These are phyloP conservation scores for Andrena minutula DNA, from an alignment of 2,888 invertebrate species.

Conservation along the genomic window DNA sequence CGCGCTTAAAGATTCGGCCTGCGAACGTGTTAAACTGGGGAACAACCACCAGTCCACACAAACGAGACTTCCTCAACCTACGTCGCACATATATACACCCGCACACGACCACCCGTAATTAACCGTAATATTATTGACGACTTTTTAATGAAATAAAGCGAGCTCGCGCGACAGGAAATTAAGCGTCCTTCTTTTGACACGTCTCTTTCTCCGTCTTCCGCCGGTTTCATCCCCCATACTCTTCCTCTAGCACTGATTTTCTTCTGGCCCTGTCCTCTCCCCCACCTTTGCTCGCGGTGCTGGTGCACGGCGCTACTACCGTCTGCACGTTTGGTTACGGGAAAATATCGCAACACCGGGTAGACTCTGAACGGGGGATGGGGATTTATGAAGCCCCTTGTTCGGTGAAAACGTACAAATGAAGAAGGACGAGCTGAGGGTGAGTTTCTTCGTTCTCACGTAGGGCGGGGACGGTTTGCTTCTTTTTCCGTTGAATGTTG, in stretches of 20 bases:
- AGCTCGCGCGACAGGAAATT: constrained; percentile 75
- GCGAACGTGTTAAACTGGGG: background rate
- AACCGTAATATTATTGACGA: constrained; percentile 74
- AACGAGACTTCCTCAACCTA: background rate
- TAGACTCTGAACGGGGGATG: constrained; percentile 29
- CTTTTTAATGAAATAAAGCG: constrained; percentile 77
- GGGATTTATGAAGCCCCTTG: constrained; percentile 67
- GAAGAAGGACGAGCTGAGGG: constrained; percentile 47
- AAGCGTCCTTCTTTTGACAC: constrained; percentile 67
- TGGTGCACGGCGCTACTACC: background rate
- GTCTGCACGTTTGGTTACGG: constrained; percentile 45
- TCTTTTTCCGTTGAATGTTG: constrained; percentile 11
- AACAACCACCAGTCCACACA: constrained; percentile 4
- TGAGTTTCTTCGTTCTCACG: constrained; percentile 4
- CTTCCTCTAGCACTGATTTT: constrained; percentile 39
- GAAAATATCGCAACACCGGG: constrained; percentile 49
- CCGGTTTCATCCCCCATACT: constrained; percentile 11
- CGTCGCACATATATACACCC: constrained; percentile 10
- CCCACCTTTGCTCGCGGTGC: background rate
- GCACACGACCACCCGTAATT: constrained; percentile 33
- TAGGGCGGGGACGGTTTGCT: constrained; percentile 22
- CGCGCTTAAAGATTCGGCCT: background rate
- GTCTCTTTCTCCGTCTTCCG: constrained; percentile 37
- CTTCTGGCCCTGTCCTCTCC: constrained; percentile 25
- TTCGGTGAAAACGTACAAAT: constrained; percentile 53